phyloP scores from a whole-genome alignment of 2,888 invertebrate genomes.

The Quadroppia sp. region DNA sequence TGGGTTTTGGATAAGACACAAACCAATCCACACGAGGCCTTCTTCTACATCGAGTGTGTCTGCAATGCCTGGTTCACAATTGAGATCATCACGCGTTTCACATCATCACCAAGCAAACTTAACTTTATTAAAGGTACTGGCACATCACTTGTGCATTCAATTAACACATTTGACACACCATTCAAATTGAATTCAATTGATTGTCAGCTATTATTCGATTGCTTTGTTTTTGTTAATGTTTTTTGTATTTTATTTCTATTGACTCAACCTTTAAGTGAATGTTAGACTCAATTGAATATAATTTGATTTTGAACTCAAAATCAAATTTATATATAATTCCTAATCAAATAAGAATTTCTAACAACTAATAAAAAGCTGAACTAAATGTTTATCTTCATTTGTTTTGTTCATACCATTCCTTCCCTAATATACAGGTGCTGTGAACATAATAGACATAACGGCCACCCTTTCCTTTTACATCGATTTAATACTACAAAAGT shows the following conservation, averaged over 20 bases:
- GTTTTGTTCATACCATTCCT: no score
- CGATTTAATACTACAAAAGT: constrained; percentile 72
- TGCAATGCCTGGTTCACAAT: constrained; percentile 99
- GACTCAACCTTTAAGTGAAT: no score
- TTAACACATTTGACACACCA: not conserved
- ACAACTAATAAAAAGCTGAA: no score
- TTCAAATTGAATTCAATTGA: no score
- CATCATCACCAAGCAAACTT: constrained; percentile 87
- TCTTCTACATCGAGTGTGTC: constrained; percentile 97
- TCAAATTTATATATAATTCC: no score
- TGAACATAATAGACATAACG: constrained; percentile 98
- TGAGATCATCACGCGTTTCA: constrained; percentile 86
- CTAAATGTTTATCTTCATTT: no score
- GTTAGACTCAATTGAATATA: no score
- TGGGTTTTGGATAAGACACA: constrained; percentile 79
- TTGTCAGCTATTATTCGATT: no score
- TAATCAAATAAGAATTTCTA: no score
- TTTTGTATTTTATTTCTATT: no score
- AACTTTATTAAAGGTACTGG: constrained; percentile 67
- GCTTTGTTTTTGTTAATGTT: no score
- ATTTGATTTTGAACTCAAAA: no score
- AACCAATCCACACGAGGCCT: constrained; percentile 93
- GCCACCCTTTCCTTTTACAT: constrained; percentile 98
- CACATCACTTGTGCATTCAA: not conserved
- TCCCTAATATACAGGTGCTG: constrained; percentile 64